Evolutionary conservation across 2,113 vertebrate genomes (phyloP).

Genomic region (Prionailurus viverrinus): DNA sequence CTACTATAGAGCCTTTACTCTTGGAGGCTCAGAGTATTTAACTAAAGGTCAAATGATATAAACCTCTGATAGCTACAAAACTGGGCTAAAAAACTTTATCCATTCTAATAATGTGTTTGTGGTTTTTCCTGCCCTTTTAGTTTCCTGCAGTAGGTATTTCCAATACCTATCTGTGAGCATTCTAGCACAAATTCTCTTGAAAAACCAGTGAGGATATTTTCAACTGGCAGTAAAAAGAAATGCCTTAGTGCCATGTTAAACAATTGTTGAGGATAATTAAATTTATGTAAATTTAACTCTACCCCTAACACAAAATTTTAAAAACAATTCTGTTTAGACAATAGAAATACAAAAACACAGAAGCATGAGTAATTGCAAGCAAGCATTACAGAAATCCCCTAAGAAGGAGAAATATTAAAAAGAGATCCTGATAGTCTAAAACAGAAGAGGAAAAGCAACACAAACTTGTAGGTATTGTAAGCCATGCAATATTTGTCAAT

Average conservation of each 20-base stretch:
- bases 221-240: background rate
- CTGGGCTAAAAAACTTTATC: background rate
- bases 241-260: background rate
- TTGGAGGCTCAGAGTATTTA: constrained; percentile 48
- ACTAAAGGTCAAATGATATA: constrained; percentile 75
- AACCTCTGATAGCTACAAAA: constrained; percentile 54
- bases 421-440: background rate
- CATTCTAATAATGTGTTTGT: background rate
- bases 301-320: background rate
- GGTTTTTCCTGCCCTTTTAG: background rate
- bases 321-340: background rate
- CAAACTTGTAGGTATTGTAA: background rate
- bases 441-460: background rate
- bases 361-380: background rate
- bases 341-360: background rate
- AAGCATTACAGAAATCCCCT: background rate
- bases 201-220: background rate
- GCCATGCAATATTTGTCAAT: background rate
- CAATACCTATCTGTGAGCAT: background rate
- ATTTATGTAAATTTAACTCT: constrained; percentile 11
- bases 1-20: constrained; percentile 32
- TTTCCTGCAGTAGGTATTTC: background rate
- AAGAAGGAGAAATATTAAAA: background rate
- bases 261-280: background rate
- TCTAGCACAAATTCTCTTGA: constrained; percentile 10